Evolutionary conservation across 2,888 invertebrate genomes (phyloP), one percentile per base, ranked within the genome.

Genomic region (Phengaris alcon): DNA sequence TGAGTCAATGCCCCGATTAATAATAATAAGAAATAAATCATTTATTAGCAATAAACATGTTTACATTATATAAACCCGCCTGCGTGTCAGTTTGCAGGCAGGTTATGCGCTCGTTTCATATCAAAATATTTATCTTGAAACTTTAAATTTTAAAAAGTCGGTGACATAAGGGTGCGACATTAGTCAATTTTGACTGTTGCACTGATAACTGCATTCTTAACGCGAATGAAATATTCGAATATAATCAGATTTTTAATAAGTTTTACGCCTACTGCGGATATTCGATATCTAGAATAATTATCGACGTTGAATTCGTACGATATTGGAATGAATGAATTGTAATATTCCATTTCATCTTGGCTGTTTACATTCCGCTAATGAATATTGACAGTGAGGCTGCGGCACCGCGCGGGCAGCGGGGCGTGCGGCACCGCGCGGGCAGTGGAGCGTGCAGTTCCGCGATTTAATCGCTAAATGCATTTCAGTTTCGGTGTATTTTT

Each of bases 341-440:
- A 44, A 64, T 64, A 64, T 64, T 64, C 70, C 54, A 52, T 75
- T 75, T 70, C 75, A 75, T 70, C 75, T 75, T 75, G 51, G 57
- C 70, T 70, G 75, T 75, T 85, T 84, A 82, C 84, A 80, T 80
- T 81, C 82, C 80, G 82, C 83, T 86, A 86, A 86, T 86, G 85
- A 88, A 86, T 86, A 86, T 86, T 84, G 86, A 84, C 85, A 84
- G 82, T 86, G 86, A 88, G 64, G 64, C 35, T 7, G 64, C 64
- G 15, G 35, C 8, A 22, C 9, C 59, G 59, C 64, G 6, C 64
- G 13, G 35, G 35, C 64, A 15, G 35, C 22, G 52, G 52, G 8
- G 12, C 48, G 48, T 6, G 48, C 48, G 7, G 48, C 48, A 7
- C 6, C 48, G 48, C 48, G 64, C 64, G 64, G 35, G 15, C 64